Evolutionary conservation across 2,113 vertebrate genomes (phyloP).

Genomic region (Otis tarda): DNA sequence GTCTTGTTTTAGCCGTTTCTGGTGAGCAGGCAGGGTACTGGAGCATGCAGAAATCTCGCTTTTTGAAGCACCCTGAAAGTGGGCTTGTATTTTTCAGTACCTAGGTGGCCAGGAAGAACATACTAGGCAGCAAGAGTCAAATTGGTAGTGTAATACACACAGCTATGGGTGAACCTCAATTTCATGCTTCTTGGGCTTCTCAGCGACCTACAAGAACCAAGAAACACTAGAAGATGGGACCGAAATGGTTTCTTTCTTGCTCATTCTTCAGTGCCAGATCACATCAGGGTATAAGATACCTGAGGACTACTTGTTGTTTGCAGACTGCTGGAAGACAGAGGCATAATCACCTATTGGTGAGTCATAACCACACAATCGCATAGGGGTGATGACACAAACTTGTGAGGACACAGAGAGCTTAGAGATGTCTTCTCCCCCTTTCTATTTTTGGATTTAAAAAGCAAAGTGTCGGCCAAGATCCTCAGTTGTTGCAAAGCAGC

Average conservation of each 20-base stretch:
- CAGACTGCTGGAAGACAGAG: background rate
- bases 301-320: background rate
- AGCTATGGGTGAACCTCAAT: background rate
- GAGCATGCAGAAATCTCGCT: background rate
- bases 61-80: background rate
- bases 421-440: background rate
- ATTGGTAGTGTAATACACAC: background rate
- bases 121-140: background rate
- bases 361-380: background rate
- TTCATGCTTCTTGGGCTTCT: background rate
- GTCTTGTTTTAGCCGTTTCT: slow-evolving; percentile 5
- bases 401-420: background rate
- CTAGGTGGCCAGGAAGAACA: background rate
- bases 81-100: background rate
- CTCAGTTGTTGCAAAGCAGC: background rate
- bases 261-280: slow-evolving; percentile 34
- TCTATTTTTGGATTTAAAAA: background rate
- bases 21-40: slow-evolving; percentile 15
- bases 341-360: background rate
- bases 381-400: background rate
- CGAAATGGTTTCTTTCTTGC: background rate
- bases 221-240: background rate
- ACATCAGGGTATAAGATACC: background rate
- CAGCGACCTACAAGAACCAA: background rate
- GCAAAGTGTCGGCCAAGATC: background rate